Conservation (phyloP, 2,113 vertebrate genomes). For the Cyanoramphus novaezelandiae region DNA sequence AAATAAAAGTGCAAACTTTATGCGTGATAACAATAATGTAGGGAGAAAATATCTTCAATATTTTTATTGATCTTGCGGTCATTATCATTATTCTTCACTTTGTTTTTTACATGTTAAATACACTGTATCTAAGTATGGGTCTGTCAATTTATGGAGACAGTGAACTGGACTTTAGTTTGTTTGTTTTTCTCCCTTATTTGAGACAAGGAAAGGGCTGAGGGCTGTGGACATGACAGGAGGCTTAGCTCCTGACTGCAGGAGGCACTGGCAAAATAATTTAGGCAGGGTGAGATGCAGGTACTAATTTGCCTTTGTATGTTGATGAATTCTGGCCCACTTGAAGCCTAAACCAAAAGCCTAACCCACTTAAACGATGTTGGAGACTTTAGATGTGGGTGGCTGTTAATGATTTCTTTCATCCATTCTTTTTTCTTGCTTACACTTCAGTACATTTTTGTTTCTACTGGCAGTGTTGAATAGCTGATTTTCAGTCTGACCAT, state of each 20-base stretch:
- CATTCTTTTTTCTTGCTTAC: constrained; percentile 34
- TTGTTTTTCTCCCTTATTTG: background rate
- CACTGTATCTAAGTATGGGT: background rate
- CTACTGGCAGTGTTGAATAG: background rate
- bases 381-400: background rate
- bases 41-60: background rate
- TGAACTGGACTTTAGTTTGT: background rate
- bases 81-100: background rate
- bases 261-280: background rate
- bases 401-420: constrained; percentile 50
- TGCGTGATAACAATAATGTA: background rate
- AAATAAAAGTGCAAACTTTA: background rate
- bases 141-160: background rate
- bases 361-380: background rate
- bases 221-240: background rate
- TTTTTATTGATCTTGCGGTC: background rate
- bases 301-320: background rate
- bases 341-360: background rate
- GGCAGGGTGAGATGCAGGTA: background rate
- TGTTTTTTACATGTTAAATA: background rate
- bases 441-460: constrained; percentile 9
- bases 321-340: background rate
- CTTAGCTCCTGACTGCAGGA: background rate
- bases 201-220: background rate
- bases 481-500: background rate